A percentile compares a stretch with the other conserved stretches of the same genome.
These are phyloP conservation scores for human DNA, from an alignment of 2,113 vertebrate species.

Conservation along the genomic window GRCh38 chr1:45881501-45882000, in stretches of 20 bases:
- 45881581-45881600: not conserved
- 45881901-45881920: too few species aligned
- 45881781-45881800: conserved; percentile 61
- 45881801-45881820: not conserved
- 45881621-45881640: not conserved
- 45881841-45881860: not conserved
- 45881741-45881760: not conserved
- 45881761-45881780: conserved; percentile 18
- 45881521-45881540: conserved; percentile 19
- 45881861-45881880: conserved; percentile 46
- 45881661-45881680: not conserved
- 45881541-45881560: not conserved
- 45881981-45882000: too few species aligned
- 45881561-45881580: not conserved
- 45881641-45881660: conserved; percentile 17
- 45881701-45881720: not conserved
- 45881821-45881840: conserved; percentile 37
- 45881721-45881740: not conserved
- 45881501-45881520: not conserved
- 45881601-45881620: conserved; percentile 36
- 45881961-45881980: too few species aligned
- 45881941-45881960: too few species aligned
- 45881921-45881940: too few species aligned
- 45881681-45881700: conserved; percentile 30
- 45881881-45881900: not conserved